Conservation (phyloP, 2,797 vertebrate genomes). For the Mionectes olivaceus region DNA sequence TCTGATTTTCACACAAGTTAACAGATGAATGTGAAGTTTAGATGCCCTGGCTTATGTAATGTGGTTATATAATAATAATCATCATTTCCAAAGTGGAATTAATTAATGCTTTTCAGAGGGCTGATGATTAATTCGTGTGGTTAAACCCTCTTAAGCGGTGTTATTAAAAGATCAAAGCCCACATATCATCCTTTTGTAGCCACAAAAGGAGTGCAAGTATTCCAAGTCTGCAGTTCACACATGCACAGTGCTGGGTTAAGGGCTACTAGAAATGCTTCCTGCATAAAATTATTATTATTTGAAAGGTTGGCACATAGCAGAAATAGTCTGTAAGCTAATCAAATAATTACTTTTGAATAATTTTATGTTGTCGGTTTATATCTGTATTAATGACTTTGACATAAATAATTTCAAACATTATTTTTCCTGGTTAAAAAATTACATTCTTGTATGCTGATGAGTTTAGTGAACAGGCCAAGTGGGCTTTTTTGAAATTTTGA, state of each 20-base stretch:
- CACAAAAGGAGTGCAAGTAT: neutral
- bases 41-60: conserved; percentile 8
- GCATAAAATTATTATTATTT: neutral
- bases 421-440: neutral
- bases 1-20: neutral
- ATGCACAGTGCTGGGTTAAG: neutral
- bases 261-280: neutral
- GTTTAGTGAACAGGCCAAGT: neutral
- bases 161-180: conserved; percentile 65
- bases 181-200: neutral
- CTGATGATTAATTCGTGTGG: neutral
- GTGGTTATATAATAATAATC: conserved; percentile 10
- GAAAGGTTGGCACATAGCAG: neutral
- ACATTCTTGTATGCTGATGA: neutral
- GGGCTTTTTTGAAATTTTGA: neutral
- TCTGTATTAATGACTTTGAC: neutral
- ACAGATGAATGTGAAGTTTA: neutral
- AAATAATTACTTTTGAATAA: neutral
- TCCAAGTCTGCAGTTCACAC: neutral
- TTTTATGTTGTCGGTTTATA: neutral
- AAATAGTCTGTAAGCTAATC: neutral
- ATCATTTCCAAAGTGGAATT: conserved; percentile 14
- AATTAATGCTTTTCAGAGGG: conserved; percentile 32
- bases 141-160: conserved; percentile 16
- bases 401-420: neutral